These are phyloP conservation scores for Gobionotothen gibberifrons DNA, from an alignment of 2,797 vertebrate genomes.

Conservation along the genomic window DNA sequence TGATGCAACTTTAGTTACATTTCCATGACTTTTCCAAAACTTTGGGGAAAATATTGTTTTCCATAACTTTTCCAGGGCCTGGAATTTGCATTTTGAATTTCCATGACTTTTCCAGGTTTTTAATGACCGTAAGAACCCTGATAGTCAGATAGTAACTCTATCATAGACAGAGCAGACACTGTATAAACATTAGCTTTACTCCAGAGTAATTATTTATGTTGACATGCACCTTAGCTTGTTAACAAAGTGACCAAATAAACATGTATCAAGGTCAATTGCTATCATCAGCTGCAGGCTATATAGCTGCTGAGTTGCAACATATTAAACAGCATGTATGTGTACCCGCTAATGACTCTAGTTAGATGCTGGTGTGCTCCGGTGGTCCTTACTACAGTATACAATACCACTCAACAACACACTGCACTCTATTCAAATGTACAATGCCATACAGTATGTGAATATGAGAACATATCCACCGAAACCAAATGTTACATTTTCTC, in stretches of 20 bases:
- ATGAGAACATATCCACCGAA: background rate
- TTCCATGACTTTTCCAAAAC: too few relatives aligned
- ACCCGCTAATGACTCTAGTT: background rate
- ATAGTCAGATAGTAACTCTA: background rate
- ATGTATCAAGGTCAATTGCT: background rate
- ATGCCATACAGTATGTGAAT: background rate
- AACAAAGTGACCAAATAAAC: background rate
- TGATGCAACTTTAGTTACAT: too few relatives aligned
- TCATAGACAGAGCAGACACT: background rate
- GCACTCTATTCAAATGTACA: too few relatives aligned
- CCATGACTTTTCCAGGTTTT: too few relatives aligned
- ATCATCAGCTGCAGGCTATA: background rate
- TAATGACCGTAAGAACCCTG: too few relatives aligned
- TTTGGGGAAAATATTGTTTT: too few relatives aligned
- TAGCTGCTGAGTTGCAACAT: conserved; percentile 1
- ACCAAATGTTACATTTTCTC: background rate
- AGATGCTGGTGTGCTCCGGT: background rate
- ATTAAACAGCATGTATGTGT: background rate
- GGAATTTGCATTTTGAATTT: too few relatives aligned
- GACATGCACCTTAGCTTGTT: background rate
- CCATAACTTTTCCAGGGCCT: too few relatives aligned
- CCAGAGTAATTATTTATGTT: background rate
- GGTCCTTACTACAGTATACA: background rate
- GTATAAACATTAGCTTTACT: background rate
- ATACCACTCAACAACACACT: too few relatives aligned